Base-by-base conservation (phyloP, 2,797 vertebrate genomes). In the Percopsis omiscomaycus region DNA sequence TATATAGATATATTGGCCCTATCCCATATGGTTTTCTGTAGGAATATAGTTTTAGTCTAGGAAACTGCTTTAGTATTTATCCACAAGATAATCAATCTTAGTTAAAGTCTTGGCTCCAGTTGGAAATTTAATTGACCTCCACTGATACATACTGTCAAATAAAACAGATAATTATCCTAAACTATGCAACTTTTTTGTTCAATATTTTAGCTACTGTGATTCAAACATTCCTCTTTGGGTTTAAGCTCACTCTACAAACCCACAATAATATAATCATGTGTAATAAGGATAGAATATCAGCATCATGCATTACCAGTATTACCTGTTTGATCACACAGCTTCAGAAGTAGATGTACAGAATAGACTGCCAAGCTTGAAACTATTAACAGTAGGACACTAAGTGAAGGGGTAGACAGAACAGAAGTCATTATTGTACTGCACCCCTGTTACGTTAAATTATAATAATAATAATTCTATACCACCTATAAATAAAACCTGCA, bases 251-350 rank as follows among this genome's bases (percentile, higher is more conserved):
- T 42, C 44, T 55, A 75, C 54, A 49, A 69, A 72, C 13, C 1
- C 59, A 60, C 5, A 10, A 9, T 4, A 4, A 63, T 30, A 11
- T 56, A 6, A 55, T 73, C 22, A 32, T 46, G 28, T 65, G 51
- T 59, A 11, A 47, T 10, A 30, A 46, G 10, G 15, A 10, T 58
- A 61, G 63, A 42, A 65, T 73, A 47, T 63, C 66, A 69, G 32
- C 29, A 47, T 29, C 37, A 37, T 64, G 2, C 32, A 45, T 52
- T 46, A 57, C 61, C 32, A 13, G 3, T 30, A 10, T 94, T 90
- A 98, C 97, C 95, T 81, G 95, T 97, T 79, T 95, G 93, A 82
- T 94, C 93, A 89, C 97, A 99, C 82, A 99, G 89, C 66, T 86
- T 94, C 66, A 99, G 94, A 56, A 99, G 92, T 22, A 99, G 93